phyloP scores from a whole-genome alignment of 2,888 invertebrate species.

The Chrysomela aeneicollis region DNA sequence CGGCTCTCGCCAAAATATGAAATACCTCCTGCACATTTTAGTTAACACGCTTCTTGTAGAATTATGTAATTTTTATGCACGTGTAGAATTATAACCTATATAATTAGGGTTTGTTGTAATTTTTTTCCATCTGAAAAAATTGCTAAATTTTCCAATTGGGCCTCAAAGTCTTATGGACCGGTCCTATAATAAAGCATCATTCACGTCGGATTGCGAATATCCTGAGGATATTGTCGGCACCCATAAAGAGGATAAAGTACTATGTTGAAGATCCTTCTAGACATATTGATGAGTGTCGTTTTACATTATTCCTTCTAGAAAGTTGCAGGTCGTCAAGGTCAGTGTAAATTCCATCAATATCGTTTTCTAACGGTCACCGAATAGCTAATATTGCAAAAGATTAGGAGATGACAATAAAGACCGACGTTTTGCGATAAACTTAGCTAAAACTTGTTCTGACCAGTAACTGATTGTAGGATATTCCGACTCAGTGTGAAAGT shows the following conservation, averaged over 20 bases:
- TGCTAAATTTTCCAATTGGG: no score
- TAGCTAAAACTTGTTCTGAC: no score
- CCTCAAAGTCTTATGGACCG: not conserved
- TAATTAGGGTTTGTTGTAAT: no score
- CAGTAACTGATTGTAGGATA: no score
- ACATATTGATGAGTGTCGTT: constrained; percentile 26
- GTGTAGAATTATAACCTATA: no score
- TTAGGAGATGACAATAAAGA: constrained; percentile 17
- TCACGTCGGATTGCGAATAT: constrained; percentile 1
- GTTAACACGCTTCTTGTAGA: no score
- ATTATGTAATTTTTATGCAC: no score
- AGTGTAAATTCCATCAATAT: constrained; percentile 29
- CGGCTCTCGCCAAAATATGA: no score
- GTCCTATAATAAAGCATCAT: not conserved
- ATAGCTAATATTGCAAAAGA: constrained; percentile 2
- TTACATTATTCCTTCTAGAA: constrained; percentile 27
- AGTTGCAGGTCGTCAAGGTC: constrained; percentile 29
- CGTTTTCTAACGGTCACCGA: constrained; percentile 29
- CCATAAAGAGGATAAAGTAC: not conserved
- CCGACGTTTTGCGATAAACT: not conserved
- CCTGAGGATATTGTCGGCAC: constrained; percentile 12
- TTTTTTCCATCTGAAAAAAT: no score
- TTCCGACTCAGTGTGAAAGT: no score
- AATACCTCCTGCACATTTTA: no score
- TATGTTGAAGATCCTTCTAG: not conserved